A percentile compares a stretch with the other conserved stretches of the same genome.
phyloP scores from a whole-genome alignment of 1,140 invertebrate genomes.

The Drosophila seguyi region DNA sequence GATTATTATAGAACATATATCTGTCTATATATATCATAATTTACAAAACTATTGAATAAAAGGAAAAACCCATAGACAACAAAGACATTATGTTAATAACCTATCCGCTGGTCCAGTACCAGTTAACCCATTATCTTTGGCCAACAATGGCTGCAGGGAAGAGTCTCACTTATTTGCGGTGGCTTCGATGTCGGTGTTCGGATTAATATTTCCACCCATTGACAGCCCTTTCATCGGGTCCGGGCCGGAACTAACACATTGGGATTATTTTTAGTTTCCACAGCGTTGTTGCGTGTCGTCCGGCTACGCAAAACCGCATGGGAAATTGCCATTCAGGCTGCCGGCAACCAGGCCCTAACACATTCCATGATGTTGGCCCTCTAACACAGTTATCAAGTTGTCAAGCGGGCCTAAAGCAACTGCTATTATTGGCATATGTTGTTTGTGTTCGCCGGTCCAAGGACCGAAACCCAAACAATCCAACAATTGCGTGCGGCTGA shows the following conservation, averaged over 20 bases:
- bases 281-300: slow-evolving; percentile 26
- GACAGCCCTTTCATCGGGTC: slow-evolving; percentile 38
- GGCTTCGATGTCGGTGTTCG: slow-evolving; percentile 9
- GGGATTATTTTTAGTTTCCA: slow-evolving; percentile 40
- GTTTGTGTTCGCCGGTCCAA: slow-evolving; percentile 20
- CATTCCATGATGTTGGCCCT: slow-evolving; percentile 3
- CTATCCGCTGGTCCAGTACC: not conserved
- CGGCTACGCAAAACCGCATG: slow-evolving; percentile 33
- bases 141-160: not conserved
- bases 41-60: not conserved
- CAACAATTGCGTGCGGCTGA: slow-evolving; percentile 53
- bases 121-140: not conserved
- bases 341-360: slow-evolving; percentile 10
- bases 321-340: slow-evolving; percentile 35
- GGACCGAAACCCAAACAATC: slow-evolving; percentile 31
- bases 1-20: no score
- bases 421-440: slow-evolving; percentile 60
- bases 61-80: not conserved
- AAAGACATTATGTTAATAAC: slow-evolving; percentile 2
- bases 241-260: slow-evolving; percentile 36
- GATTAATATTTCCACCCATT: slow-evolving; percentile 42
- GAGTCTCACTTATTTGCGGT: slow-evolving; percentile 16
- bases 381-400: slow-evolving; percentile 63
- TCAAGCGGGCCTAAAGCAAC: slow-evolving; percentile 54
- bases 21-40: not conserved